Conservation (phyloP, 2,113 vertebrate species). For the Nycticebus coucang region DNA sequence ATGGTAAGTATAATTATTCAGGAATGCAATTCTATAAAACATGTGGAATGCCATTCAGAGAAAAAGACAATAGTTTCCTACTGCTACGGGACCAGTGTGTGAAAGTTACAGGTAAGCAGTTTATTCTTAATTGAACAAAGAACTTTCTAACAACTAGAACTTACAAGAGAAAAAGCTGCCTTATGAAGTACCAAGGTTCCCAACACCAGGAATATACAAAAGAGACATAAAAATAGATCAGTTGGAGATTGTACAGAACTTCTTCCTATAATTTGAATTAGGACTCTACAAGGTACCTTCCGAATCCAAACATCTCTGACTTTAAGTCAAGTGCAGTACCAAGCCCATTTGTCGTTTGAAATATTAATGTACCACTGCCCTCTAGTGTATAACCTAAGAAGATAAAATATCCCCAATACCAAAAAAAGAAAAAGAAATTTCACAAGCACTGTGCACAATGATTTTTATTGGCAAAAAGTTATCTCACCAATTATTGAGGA, state of each 20-base stretch:
- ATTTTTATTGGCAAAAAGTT: conserved; percentile 1
- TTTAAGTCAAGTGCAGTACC: neutral
- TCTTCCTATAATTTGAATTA: neutral
- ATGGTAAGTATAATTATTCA: neutral
- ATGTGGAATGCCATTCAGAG: neutral
- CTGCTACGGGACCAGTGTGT: neutral
- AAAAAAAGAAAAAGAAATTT: neutral
- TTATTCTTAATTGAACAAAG: conserved; percentile 42
- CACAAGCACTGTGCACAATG: neutral
- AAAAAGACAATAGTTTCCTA: neutral
- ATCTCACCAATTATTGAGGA: neutral
- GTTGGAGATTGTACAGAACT: neutral
- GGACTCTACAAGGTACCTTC: neutral
- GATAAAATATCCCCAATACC: conserved; percentile 27
- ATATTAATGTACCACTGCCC: conserved; percentile 77
- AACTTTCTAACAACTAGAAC: neutral
- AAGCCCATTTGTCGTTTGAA: neutral
- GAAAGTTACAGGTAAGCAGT: neutral
- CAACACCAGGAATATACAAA: neutral
- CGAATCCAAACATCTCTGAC: neutral
- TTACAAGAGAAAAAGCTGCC: neutral
- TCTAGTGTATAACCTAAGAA: conserved; percentile 73
- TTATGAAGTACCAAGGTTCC: neutral
- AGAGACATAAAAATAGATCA: neutral
- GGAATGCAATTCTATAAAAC: neutral